Evolutionary conservation across 2,888 invertebrate species (phyloP).

Genomic region (Elmis aenea): DNA sequence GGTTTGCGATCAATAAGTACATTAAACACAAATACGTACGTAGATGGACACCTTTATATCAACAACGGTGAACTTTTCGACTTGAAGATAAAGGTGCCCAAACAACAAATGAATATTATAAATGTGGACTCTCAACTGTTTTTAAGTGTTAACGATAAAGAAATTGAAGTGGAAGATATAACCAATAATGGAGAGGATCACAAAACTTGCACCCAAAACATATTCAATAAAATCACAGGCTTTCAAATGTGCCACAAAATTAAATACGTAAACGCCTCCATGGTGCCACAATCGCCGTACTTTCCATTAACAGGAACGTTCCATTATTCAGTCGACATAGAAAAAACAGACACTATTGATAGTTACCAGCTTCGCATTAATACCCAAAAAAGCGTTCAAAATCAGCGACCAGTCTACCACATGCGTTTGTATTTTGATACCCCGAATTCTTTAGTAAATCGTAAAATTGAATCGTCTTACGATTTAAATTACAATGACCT

Average conservation of each 20-base stretch:
- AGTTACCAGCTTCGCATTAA: constrained; percentile 22
- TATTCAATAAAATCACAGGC: constrained; percentile 23
- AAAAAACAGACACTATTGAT: constrained; percentile 26
- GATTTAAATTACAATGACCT: constrained; percentile 19
- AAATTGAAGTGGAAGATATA: constrained; percentile 15
- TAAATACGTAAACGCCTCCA: constrained; percentile 26
- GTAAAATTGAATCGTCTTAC: constrained; percentile 22
- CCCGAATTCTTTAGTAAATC: constrained; percentile 23
- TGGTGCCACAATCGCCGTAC: constrained; percentile 15
- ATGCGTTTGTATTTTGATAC: constrained; percentile 24
- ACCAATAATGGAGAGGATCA: constrained; percentile 16
- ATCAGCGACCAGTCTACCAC: constrained; percentile 14
- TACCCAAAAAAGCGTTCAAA: constrained; percentile 13
- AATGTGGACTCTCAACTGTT: constrained; percentile 23
- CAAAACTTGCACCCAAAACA: constrained; percentile 20
- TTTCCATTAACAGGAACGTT: constrained; percentile 28
- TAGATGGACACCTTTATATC: constrained; percentile 25
- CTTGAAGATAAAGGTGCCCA: constrained; percentile 27
- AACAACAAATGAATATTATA: constrained; percentile 26
- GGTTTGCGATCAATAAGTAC: constrained; percentile 22
- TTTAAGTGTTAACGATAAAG: constrained; percentile 14
- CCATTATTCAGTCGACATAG: constrained; percentile 21
- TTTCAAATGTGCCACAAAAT: constrained; percentile 22
- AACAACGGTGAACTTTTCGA: constrained; percentile 25
- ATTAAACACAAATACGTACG: constrained; percentile 25